Conservation (phyloP, 2,888 invertebrate species). For the Tinea trinotella region DNA sequence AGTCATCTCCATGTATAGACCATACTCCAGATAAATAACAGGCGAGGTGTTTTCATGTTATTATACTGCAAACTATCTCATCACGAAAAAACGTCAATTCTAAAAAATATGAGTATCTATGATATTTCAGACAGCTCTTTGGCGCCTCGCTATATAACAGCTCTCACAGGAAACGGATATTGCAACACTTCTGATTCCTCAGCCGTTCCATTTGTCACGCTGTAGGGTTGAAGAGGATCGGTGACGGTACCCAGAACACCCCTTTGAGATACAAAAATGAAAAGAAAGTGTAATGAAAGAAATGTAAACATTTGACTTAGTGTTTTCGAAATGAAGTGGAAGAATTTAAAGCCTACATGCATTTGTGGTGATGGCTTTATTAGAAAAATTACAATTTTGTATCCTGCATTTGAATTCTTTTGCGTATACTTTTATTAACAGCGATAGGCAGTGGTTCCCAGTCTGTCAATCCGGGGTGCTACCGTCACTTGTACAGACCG, state of each 20-base stretch:
- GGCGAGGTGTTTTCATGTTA: too few species aligned
- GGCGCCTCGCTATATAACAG: slow-evolving; percentile 22
- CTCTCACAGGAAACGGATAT: slow-evolving; percentile 48
- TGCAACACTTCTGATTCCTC: slow-evolving; percentile 47
- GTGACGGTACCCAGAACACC: slow-evolving; percentile 5
- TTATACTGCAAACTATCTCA: too few species aligned
- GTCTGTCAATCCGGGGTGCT: too few species aligned
- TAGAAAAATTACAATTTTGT: too few species aligned
- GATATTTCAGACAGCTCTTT: slow-evolving; percentile 17
- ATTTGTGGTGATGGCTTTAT: too few species aligned
- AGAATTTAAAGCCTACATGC: too few species aligned
- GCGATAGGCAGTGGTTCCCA: too few species aligned
- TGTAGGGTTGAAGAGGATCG: slow-evolving; percentile 18
- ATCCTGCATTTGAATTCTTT: too few species aligned
- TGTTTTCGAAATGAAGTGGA: background rate
- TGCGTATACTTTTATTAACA: too few species aligned
- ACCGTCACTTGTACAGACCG: too few species aligned
- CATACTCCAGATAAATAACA: too few species aligned
- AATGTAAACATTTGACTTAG: slow-evolving; percentile 7
- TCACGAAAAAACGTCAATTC: background rate
- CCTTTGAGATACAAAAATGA: slow-evolving; percentile 15
- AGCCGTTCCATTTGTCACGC: slow-evolving; percentile 49
- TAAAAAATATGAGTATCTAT: background rate
- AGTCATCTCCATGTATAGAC: too few species aligned
- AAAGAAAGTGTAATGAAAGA: background rate